A percentile compares a stretch with the other conserved stretches of the same genome.
These are phyloP conservation scores for Cylindroiulus punctatus DNA, from an alignment of 2,888 invertebrate species.

Conservation along the genomic window DNA sequence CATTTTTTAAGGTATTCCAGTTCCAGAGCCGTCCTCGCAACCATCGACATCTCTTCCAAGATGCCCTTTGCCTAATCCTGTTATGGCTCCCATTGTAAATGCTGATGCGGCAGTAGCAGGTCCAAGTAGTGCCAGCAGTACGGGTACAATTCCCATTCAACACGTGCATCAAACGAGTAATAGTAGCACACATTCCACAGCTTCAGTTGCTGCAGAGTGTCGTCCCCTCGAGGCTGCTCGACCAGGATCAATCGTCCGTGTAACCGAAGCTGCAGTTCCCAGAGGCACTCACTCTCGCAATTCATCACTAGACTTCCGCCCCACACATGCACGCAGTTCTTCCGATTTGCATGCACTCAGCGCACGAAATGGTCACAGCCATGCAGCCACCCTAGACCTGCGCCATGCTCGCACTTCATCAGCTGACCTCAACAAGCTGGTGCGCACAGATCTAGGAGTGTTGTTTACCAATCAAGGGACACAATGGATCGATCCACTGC, in stretches of 20 bases:
- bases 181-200: conserved; percentile 31
- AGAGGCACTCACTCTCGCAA: conserved; percentile 76
- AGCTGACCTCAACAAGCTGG: conserved; percentile 78
- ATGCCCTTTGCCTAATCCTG: conserved; percentile 15
- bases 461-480: conserved; percentile 70
- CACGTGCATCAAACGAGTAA: not conserved
- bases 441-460: conserved; percentile 77
- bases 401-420: conserved; percentile 79
- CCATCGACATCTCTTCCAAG: conserved; percentile 27
- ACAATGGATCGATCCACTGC: conserved; percentile 83
- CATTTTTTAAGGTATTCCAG: conserved; percentile 68
- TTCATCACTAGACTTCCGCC: conserved; percentile 82
- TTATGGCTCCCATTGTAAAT: not conserved
- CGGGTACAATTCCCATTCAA: not conserved
- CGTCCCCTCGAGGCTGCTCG: conserved; percentile 61
- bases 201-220: conserved; percentile 59
- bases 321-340: conserved; percentile 61
- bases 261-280: conserved; percentile 59
- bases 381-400: conserved; percentile 83
- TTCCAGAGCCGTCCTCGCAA: conserved; percentile 67
- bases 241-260: conserved; percentile 66
- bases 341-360: conserved; percentile 59
- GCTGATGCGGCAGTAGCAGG: not conserved
- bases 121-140: conserved; percentile 5
- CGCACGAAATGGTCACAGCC: conserved; percentile 72